Conservation (phyloP, 1,140 invertebrate species). For the Drosophila orena region DNA sequence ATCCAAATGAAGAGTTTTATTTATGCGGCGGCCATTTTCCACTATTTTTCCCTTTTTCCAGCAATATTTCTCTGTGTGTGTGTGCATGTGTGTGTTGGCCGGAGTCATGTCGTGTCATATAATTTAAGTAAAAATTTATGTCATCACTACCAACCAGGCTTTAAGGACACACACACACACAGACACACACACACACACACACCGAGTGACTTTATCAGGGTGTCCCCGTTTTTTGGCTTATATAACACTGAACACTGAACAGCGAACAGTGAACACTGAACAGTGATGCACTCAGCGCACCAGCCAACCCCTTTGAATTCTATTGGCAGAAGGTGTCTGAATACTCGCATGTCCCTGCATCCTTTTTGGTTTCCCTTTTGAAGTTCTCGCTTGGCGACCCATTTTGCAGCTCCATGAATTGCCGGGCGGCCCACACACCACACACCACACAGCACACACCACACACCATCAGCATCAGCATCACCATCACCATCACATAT, state of each 20-base stretch:
- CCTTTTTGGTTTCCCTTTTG: constrained; percentile 70
- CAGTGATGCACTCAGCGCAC: constrained; percentile 39
- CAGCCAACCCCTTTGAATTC: constrained; percentile 18
- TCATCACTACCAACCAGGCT: constrained; percentile 17
- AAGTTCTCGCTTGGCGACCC: constrained; percentile 72
- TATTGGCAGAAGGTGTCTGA: constrained; percentile 57
- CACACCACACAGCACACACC: constrained; percentile 1
- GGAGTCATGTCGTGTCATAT: constrained; percentile 32
- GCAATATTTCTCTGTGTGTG: constrained; percentile 15
- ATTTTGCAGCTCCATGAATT: constrained; percentile 76
- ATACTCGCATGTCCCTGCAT: constrained; percentile 38
- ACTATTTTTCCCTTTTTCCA: constrained; percentile 4
- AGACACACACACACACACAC: background rate
- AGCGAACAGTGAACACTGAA: constrained; percentile 16
- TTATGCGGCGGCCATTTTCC: constrained; percentile 48
- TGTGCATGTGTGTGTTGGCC: constrained; percentile 18
- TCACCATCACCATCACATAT: background rate
- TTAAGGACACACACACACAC: constrained; percentile 43
- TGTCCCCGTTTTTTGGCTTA: constrained; percentile 48
- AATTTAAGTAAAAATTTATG: constrained; percentile 61
- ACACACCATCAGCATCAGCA: too few species aligned
- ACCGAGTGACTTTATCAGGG: constrained; percentile 60
- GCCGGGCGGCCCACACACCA: constrained; percentile 16
- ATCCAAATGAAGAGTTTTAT: constrained; percentile 67
- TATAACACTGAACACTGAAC: constrained; percentile 40